Evolutionary conservation across 2,113 vertebrate species (phyloP).

Genomic region (Indicator indicator): DNA sequence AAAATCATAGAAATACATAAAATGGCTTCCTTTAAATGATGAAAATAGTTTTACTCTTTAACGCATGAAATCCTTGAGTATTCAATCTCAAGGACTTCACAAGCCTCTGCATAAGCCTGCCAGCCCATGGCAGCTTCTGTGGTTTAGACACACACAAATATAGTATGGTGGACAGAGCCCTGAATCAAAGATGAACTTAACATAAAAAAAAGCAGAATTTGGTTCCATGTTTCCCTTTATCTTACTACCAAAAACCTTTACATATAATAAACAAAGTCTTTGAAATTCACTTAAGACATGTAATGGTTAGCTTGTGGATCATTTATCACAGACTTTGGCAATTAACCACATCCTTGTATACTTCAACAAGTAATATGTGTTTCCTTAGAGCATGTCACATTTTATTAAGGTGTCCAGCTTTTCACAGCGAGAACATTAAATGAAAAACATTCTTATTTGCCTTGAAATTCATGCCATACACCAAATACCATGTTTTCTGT

Average conservation of each 20-base stretch:
- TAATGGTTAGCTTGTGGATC: not conserved
- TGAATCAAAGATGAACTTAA: not conserved
- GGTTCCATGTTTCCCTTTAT: not conserved
- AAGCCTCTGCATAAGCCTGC: not conserved
- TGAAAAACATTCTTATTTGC: constrained; percentile 22
- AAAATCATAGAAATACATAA: not conserved
- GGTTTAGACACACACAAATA: not conserved
- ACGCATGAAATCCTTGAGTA: not conserved
- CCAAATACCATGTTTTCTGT: constrained; percentile 35
- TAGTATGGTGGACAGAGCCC: not conserved
- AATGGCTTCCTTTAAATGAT: not conserved
- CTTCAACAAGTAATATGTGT: not conserved
- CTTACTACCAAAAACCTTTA: not conserved
- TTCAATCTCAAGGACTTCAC: not conserved
- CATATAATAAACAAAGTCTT: not conserved
- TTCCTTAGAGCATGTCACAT: not conserved
- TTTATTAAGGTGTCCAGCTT: constrained; percentile 19
- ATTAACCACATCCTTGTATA: not conserved
- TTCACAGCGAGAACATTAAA: not conserved
- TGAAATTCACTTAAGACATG: not conserved
- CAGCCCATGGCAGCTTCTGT: not conserved
- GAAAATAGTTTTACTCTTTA: not conserved
- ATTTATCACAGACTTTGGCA: not conserved
- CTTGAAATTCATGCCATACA: constrained; percentile 11
- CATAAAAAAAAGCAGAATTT: not conserved